Base-by-base conservation (phyloP, 2,888 invertebrate species). In the Autographa gamma region DNA sequence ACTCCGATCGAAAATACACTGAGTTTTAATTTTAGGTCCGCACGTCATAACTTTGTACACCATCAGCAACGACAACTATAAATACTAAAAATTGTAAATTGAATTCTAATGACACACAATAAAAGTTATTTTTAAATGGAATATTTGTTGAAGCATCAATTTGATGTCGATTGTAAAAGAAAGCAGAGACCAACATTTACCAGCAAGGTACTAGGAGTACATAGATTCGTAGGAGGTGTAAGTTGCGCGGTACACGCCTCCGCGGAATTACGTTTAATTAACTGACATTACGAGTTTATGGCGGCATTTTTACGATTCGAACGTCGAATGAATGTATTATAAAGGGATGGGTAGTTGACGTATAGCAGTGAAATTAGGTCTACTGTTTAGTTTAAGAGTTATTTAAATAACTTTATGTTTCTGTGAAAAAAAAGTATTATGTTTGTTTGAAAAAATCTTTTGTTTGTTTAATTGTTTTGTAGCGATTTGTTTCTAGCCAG, bases 161-260 rank as follows among this genome's bases (percentile, higher is more conserved):
- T 48, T 61, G 66, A 63, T 79, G 77, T 84, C 76, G 84, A 75
- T 74, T 73, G 80, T 81, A 83, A 85, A 88, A 84, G 82, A 85
- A 83, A 85, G 84, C 87, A 91, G 91, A 90, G 85, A 85, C 88
- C 87, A 93, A 89, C 93, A 92, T 86, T 87, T 85, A 83, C 88
- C 93, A 93, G 88, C 92, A 84, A 91, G 88, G 79, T 93, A 93
- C 94, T 90, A 93, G 93, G 93, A 90, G 87, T 71, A 66, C 86
- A 94, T 89, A 88, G 79, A 79, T 79, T 81, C 25, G 63, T 48
- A 81, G 79, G 85, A 88, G 88, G 74, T 80, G 62, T 71, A 69
- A 68, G 71, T 82, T 67, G 81, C 69, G 72, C 70, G 74, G 66
- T 72, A 66, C 73, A 71, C 73, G 70, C 79, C 73, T 74, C 71